Percentiles rank a stretch among this genome's conserved stretches.
Evolutionary conservation across 2,113 vertebrate genomes (phyloP).

Genomic region (Heloderma charlesbogerti): DNA sequence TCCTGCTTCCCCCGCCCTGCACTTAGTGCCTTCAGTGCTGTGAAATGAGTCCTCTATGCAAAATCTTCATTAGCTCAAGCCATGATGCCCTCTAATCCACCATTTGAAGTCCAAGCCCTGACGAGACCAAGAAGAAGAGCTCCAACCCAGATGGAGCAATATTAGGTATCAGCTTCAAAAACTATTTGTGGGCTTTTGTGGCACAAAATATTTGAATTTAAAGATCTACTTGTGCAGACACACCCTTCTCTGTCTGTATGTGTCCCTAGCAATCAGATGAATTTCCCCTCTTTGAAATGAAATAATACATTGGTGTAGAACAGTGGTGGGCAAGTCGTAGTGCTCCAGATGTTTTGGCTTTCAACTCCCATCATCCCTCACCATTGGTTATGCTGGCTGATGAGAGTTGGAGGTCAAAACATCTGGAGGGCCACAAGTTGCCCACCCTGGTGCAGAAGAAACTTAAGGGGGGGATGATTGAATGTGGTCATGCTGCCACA

Average conservation of each 20-base stretch:
- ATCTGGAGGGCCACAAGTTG: too few species aligned
- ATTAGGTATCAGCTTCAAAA: neutral
- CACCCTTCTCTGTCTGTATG: neutral
- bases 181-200: neutral
- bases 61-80: neutral
- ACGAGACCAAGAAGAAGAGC: neutral
- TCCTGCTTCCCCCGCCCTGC: neutral
- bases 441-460: neutral
- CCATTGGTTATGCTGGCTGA: too few species aligned
- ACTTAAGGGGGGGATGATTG: neutral
- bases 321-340: too few species aligned
- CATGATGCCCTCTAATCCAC: neutral
- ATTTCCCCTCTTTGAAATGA: neutral
- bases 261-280: neutral
- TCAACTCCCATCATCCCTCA: too few species aligned
- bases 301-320: neutral
- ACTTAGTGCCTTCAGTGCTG: neutral
- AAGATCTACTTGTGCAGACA: neutral
- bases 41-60: neutral
- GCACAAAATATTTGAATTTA: neutral
- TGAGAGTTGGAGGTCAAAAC: too few species aligned
- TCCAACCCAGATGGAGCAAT: neutral
- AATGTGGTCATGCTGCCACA: neutral
- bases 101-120: neutral
- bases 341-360: too few species aligned